Evolutionary conservation across 2,113 vertebrate species (phyloP).

Genomic region (Lepus americanus): DNA sequence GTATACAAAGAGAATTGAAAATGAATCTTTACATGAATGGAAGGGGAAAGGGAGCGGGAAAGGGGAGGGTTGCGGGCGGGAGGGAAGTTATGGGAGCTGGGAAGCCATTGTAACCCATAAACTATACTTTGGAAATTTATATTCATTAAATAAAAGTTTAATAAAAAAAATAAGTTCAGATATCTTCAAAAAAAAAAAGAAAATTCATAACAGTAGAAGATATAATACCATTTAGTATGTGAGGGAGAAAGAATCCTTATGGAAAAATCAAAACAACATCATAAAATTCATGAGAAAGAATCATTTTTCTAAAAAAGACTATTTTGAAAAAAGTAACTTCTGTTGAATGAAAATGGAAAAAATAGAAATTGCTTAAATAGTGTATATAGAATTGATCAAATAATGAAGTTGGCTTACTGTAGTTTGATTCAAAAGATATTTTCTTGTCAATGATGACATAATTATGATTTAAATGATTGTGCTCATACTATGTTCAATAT

Average conservation of each 20-base stretch:
- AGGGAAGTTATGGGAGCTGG: too few species aligned
- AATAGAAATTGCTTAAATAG: conserved; percentile 54
- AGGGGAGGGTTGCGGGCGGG: too few species aligned
- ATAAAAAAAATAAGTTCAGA: too few species aligned
- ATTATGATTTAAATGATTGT: conserved; percentile 58
- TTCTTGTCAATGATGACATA: conserved; percentile 63
- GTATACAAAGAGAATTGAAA: too few species aligned
- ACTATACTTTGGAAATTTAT: too few species aligned
- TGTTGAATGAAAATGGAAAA: conserved; percentile 68
- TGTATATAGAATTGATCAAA: conserved; percentile 59
- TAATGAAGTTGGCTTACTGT: conserved; percentile 64
- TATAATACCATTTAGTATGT: conserved; percentile 55
- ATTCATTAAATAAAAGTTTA: too few species aligned
- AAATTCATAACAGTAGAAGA: conserved; percentile 1
- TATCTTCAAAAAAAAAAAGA: too few species aligned
- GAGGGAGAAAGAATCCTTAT: not conserved
- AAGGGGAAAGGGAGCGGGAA: too few species aligned
- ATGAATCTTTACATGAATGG: too few species aligned
- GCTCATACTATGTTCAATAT: conserved; percentile 43
- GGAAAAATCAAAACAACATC: conserved; percentile 67
- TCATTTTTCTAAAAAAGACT: not conserved
- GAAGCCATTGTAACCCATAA: too few species aligned
- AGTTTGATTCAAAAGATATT: conserved; percentile 60
- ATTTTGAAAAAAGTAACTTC: conserved; percentile 71
- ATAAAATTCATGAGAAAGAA: conserved; percentile 73